Conservation (phyloP, 2,888 invertebrate genomes). For the Fragum whitleyi region DNA sequence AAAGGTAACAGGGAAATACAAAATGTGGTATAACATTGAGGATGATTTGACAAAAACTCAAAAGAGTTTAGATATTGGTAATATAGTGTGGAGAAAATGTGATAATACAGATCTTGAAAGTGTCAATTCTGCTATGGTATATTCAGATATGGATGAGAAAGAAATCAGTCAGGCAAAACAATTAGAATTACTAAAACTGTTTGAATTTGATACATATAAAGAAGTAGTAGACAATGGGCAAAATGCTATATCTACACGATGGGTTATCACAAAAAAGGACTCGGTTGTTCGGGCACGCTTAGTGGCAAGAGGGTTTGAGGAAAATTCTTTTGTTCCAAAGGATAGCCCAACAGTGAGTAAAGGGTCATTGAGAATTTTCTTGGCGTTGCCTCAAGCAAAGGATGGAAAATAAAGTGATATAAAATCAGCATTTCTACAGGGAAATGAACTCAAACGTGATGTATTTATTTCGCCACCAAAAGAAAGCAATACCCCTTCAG, state of each 20-base stretch:
- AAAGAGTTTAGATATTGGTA: too few relatives aligned
- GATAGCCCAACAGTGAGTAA: constrained; percentile 57
- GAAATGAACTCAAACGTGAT: constrained; percentile 51
- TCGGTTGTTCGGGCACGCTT: constrained; percentile 30
- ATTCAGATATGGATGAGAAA: not conserved
- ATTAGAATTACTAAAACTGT: constrained; percentile 44
- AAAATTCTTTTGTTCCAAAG: constrained; percentile 20
- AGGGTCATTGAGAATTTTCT: constrained; percentile 48
- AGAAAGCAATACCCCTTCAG: constrained; percentile 36
- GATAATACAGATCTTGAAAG: too few relatives aligned
- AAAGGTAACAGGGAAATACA: too few relatives aligned
- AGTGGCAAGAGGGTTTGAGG: constrained; percentile 28
- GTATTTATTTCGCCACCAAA: constrained; percentile 54
- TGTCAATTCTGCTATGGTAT: not conserved
- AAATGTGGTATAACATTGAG: too few relatives aligned
- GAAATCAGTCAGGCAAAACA: constrained; percentile 34
- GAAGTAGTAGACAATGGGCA: constrained; percentile 37
- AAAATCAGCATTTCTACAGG: constrained; percentile 65
- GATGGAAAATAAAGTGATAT: constrained; percentile 64
- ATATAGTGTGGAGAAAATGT: too few relatives aligned
- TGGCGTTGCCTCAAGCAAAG: constrained; percentile 25
- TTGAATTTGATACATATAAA: constrained; percentile 47
- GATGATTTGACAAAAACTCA: too few relatives aligned
- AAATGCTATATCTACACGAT: constrained; percentile 35
- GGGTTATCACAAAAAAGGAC: constrained; percentile 30